Evolutionary conservation across 2,113 vertebrate species (phyloP), one percentile per base, ranked within the genome.

Genomic region (Salminus brasiliensis): DNA sequence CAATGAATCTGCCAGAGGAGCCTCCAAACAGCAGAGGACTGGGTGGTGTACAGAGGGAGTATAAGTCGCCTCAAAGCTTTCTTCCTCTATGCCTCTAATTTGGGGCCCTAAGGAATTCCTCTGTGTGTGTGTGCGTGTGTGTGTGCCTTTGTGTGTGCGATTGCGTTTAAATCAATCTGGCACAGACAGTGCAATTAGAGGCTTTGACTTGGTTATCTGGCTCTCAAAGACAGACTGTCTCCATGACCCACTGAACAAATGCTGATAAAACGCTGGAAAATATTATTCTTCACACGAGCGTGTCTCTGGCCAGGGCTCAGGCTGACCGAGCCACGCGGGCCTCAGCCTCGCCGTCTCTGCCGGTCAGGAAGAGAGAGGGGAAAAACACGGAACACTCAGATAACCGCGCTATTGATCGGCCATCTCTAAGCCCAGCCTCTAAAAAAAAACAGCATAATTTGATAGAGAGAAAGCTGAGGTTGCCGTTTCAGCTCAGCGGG

Each of bases 191-290:
- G 83, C 77, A 88, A 85, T 89, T 86, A 88, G 77, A 82, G 65
- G 83, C 79, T 82, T 76, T 81, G 78, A 77, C 72, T 77, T 77
- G 68, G 79, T 85, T 81, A 80, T 88, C 85, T 85, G 72, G 76
- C 65, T 85, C 76, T 81, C 55, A 84, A 79, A 85, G 80, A 86
- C 87, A 89, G 88, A 80, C 85, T 88, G 90, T 87, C 87, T 89
- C 81, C 87, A 82, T 86, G 49, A 87, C 79, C 81, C 72, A 81
- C 88, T 91, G 84, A 87, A 88, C 84, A 89, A 90, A 89, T 87
- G 88, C 85, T 88, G 88, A 91, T 90, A 86, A 88, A 91, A 89
- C 83, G 81, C 85, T 83, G 79, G 85, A 87, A 88, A 83, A 84
- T 86, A 75, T 84, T 55, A 83, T 52, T 86, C 83, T 85, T 85